phyloP scores from a whole-genome alignment of 2,888 invertebrate genomes.

The Brenthis daphne region DNA sequence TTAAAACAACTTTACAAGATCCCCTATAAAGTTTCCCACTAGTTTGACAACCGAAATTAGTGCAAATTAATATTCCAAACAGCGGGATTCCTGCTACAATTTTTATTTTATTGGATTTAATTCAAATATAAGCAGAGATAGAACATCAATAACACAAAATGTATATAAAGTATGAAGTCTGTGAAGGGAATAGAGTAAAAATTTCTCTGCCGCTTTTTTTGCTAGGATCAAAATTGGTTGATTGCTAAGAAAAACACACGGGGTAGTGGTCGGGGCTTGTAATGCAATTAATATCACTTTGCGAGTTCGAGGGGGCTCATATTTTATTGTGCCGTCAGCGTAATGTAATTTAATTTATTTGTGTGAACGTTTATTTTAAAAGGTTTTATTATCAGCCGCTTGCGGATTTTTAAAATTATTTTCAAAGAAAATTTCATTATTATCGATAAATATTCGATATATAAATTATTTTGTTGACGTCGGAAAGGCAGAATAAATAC shows the following conservation, averaged over 20 bases:
- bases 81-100: slow-evolving; percentile 66
- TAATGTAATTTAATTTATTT: slow-evolving; percentile 43
- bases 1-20: slow-evolving; percentile 46
- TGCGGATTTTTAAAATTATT: slow-evolving; percentile 7
- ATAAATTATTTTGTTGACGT: slow-evolving; percentile 14
- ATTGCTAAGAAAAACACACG: slow-evolving; percentile 80
- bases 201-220: slow-evolving; percentile 39
- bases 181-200: slow-evolving; percentile 42
- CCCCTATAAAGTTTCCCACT: slow-evolving; percentile 59
- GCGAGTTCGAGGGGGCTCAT: slow-evolving; percentile 55
- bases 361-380: slow-evolving; percentile 36
- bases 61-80: slow-evolving; percentile 62
- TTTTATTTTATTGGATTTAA: slow-evolving; percentile 72
- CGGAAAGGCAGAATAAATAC: too few species aligned
- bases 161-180: slow-evolving; percentile 38
- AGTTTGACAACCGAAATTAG: slow-evolving; percentile 67
- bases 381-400: slow-evolving; percentile 18
- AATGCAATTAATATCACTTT: slow-evolving; percentile 81
- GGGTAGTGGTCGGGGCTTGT: slow-evolving; percentile 67
- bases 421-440: slow-evolving; percentile 17
- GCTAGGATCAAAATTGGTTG: slow-evolving; percentile 52
- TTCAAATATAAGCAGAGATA: slow-evolving; percentile 51
- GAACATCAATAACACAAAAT: slow-evolving; percentile 39
- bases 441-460: slow-evolving; percentile 17
- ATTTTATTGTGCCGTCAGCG: slow-evolving; percentile 46